Base-by-base conservation (phyloP, 2,888 invertebrate species). In the Melolontha melolontha region DNA sequence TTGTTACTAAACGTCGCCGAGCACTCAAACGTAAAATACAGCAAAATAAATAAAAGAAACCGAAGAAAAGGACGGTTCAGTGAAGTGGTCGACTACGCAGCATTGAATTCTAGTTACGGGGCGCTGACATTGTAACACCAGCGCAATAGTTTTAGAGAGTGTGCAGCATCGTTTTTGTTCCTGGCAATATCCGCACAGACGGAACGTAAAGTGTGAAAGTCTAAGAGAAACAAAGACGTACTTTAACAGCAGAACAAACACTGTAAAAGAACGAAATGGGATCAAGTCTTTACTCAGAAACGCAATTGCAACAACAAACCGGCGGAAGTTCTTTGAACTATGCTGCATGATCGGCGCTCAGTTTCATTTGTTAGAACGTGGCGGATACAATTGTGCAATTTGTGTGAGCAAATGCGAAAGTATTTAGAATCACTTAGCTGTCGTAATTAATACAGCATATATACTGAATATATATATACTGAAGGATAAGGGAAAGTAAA, bases 281-380 rank as follows among this genome's bases (percentile, higher is more conserved):
- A 68, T 68, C 68, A 63, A 64, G 63, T 63, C 68, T 55, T 27
- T 44, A 57, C 39, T 52, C 42, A 10, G 64, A 57, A 65, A 55
- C 63, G 62, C 42, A 44, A 42, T 64, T 59, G 68, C 62, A 67
- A 71, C 68, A 69, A 70, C 59, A 66, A 67, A 71, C 66, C 67
- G 63, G 47, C 64, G 70, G 70, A 72, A 71, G 74, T 74, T 72
- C 73, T 69, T 74, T 74, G 74, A 74, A 73, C 73, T 71, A 68
- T 70, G 68, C 71, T 69, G 67, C 68, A 68, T 47, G 47, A 62
- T 62, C 42, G 44, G 14, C 8, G 10, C 12, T 47, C 47, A 47
- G 34, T 49, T 12, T 47, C 44, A 47, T 62, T 62, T 62, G 34
- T 47, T 47, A 34, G 16, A 34, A 49, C 4, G 42, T 22, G 22